Evolutionary conservation across 1,140 invertebrate species (phyloP), one percentile per base, ranked within the genome.

Genomic region (Riptortus pedestris): DNA sequence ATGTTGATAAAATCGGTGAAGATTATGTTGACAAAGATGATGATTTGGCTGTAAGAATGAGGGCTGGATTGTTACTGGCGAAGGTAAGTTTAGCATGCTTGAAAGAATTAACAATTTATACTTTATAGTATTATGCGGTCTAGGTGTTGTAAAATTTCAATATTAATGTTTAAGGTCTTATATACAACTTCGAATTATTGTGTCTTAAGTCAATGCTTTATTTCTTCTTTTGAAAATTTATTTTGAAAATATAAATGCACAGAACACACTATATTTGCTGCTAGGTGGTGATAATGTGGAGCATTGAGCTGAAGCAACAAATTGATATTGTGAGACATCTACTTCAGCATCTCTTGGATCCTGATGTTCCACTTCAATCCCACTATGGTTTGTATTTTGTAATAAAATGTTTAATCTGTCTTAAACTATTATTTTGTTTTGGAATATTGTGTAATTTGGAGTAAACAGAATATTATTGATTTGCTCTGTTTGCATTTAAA

Each of bases 271-370:
- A n/a, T n/a, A n/a, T n/a, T n/a, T n/a, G n/a, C n/a, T n/a, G n/a
- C n/a, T 38, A 69, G 67, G 65, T 69, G 29, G 33, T 69, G 22
- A 26, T 63, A n/a, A 65, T 57, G 31, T 69, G 67, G 67, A 67
- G 52, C 38, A 69, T 69, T 29, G 67, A 69, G 20, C n/a, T 63
- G 33, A 67, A 65, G 38, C 62, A 65, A 43, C 67, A 69, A 60
- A 65, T 67, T 14, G 66, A 65, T 47, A 67, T 67, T 16, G 65
- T 69, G 11, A 57, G 66, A 4, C 58, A 65, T 60, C 43, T 69
- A 28, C 38, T 69, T 12, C 65, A 67, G 26, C 43, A 67, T 12
- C 43, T 69, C 20, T 58, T 69, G 5, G 66, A 69, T 62, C 31
- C 57, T 29, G 60, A 33, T 24, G 38, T 66, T 24, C 64, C 65